phyloP scores from a whole-genome alignment of 2,797 vertebrate genomes.

The Heliangelus exortis region DNA sequence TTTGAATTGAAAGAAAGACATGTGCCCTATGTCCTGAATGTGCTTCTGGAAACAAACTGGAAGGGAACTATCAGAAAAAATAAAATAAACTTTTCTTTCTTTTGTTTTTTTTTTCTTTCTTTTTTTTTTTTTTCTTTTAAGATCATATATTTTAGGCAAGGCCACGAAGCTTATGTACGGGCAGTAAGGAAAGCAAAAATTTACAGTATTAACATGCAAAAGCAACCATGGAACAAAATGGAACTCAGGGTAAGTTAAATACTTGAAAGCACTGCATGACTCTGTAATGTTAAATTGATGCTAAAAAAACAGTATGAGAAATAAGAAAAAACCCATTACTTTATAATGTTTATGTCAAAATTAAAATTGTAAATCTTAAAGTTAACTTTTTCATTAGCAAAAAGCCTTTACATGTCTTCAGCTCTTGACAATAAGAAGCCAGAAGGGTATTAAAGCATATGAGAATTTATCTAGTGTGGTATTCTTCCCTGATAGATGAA shows the following conservation, averaged over 20 bases:
- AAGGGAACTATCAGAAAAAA: not conserved
- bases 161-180: slow-evolving; percentile 95
- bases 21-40: not conserved
- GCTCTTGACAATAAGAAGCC: not conserved
- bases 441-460: not conserved
- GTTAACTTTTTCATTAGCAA: not conserved
- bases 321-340: not conserved
- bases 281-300: not conserved
- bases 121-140: slow-evolving; percentile 72
- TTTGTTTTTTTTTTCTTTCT: not conserved
- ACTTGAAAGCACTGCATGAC: not conserved
- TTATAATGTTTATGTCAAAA: not conserved
- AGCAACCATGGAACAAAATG: slow-evolving; percentile 98
- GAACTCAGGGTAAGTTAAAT: slow-evolving; percentile 91
- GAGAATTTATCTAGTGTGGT: not conserved
- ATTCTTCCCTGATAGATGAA: not conserved
- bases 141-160: slow-evolving; percentile 98
- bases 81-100: not conserved
- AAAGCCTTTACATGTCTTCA: not conserved
- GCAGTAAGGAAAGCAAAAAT: slow-evolving; percentile 93
- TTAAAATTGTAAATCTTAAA: not conserved
- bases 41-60: not conserved
- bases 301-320: not conserved
- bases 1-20: not conserved
- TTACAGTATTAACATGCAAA: slow-evolving; percentile 95